phyloP scores from a whole-genome alignment of 2,888 invertebrate species.

The Crematogaster levior region DNA sequence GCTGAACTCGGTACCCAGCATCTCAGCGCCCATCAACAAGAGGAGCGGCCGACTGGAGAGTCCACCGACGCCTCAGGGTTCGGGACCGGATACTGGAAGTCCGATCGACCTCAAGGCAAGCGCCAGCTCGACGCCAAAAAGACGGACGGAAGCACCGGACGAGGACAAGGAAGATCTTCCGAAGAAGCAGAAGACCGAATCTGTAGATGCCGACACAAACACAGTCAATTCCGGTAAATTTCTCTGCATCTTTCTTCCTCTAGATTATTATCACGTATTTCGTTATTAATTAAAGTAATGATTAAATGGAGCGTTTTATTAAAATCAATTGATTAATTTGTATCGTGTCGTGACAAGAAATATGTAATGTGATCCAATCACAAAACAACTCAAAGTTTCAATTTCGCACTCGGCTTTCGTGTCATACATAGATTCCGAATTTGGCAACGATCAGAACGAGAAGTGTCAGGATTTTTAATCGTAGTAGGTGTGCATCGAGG shows the following conservation, averaged over 20 bases:
- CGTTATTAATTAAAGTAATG: slow-evolving; percentile 1
- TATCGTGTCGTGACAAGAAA: background rate
- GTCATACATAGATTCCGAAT: slow-evolving; percentile 11
- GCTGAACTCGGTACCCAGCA: slow-evolving; percentile 88
- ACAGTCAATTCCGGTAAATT: slow-evolving; percentile 95
- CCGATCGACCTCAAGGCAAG: slow-evolving; percentile 89
- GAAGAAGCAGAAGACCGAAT: slow-evolving; percentile 93
- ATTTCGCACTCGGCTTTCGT: slow-evolving; percentile 6
- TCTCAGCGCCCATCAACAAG: slow-evolving; percentile 90
- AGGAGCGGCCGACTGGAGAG: slow-evolving; percentile 86
- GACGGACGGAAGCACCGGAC: slow-evolving; percentile 89
- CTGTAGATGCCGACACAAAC: slow-evolving; percentile 95
- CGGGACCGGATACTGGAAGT: slow-evolving; percentile 81
- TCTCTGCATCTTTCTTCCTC: background rate
- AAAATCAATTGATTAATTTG: background rate
- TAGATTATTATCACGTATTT: background rate
- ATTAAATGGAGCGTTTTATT: background rate
- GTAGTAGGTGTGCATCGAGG: background rate
- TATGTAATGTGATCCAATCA: background rate
- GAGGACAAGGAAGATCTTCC: slow-evolving; percentile 86
- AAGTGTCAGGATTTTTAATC: slow-evolving; percentile 22
- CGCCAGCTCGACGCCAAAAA: slow-evolving; percentile 93
- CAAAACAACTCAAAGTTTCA: background rate
- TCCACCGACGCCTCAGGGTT: slow-evolving; percentile 90
- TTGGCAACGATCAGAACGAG: slow-evolving; percentile 7